These are phyloP conservation scores for Drosophila lacertosa DNA, from an alignment of 1,140 invertebrate species.

Conservation along the genomic window DNA sequence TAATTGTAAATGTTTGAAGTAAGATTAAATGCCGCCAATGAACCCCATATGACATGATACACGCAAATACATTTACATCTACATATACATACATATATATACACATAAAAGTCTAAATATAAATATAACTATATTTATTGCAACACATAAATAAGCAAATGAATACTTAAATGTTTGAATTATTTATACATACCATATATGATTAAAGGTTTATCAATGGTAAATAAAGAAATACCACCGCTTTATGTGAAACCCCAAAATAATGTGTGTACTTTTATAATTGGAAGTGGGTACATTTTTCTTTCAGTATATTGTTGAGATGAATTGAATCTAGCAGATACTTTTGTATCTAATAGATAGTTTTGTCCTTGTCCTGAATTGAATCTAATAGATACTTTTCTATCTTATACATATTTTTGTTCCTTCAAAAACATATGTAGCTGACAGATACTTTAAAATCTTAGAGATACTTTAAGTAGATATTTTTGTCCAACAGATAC, in stretches of 20 bases:
- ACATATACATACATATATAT: constrained; percentile 44
- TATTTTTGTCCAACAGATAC: too few species aligned
- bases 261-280: background rate
- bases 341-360: too few species aligned
- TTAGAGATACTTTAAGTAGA: too few species aligned
- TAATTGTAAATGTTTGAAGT: constrained; percentile 59
- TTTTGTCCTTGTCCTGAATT: too few species aligned
- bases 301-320: background rate
- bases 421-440: too few species aligned
- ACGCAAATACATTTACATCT: constrained; percentile 51
- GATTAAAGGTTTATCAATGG: constrained; percentile 82
- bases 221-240: constrained; percentile 83
- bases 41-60: constrained; percentile 40
- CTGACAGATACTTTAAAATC: too few species aligned
- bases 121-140: constrained; percentile 43
- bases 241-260: constrained; percentile 81
- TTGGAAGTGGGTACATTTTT: background rate
- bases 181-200: constrained; percentile 77
- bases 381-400: too few species aligned
- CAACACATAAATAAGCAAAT: constrained; percentile 50
- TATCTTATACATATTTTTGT: too few species aligned
- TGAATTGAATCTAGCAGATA: too few species aligned
- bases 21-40: constrained; percentile 45
- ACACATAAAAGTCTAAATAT: too few species aligned
- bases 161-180: constrained; percentile 68